phyloP scores from a whole-genome alignment of 2,888 invertebrate genomes.

The Torymus tubicola region DNA sequence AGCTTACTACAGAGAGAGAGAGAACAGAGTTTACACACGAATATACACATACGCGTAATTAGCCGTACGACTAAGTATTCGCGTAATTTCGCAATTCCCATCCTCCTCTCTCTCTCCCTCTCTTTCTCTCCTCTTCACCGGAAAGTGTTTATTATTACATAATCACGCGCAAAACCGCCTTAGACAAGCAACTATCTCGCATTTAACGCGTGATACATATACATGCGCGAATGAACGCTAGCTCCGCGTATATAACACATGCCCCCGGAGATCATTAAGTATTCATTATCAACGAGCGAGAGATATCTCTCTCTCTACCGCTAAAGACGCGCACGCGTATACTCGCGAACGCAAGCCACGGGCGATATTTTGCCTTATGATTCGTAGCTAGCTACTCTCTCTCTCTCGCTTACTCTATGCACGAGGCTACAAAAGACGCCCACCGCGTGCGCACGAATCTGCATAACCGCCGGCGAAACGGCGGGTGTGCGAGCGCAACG shows the following conservation, averaged over 20 bases:
- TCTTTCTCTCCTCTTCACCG: not conserved
- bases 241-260: not conserved
- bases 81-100: slow-evolving; percentile 36
- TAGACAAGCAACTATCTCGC: slow-evolving; percentile 15
- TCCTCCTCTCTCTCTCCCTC: not conserved
- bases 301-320: not conserved
- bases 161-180: slow-evolving; percentile 29
- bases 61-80: slow-evolving; percentile 34
- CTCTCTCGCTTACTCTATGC: too few relatives aligned
- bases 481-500: not conserved
- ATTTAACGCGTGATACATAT: slow-evolving; percentile 33
- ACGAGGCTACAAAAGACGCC: not conserved
- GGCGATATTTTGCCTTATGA: not conserved
- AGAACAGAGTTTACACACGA: slow-evolving; percentile 42
- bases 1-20: slow-evolving; percentile 32
- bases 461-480: not conserved
- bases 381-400: too few relatives aligned
- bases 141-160: slow-evolving; percentile 47
- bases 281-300: slow-evolving; percentile 44
- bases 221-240: slow-evolving; percentile 1
- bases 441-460: not conserved
- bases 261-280: slow-evolving; percentile 40
- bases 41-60: slow-evolving; percentile 25
- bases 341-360: too few relatives aligned
- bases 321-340: slow-evolving; percentile 10